Conservation (phyloP, 2,113 vertebrate genomes). For the Peromyscus californicus region DNA sequence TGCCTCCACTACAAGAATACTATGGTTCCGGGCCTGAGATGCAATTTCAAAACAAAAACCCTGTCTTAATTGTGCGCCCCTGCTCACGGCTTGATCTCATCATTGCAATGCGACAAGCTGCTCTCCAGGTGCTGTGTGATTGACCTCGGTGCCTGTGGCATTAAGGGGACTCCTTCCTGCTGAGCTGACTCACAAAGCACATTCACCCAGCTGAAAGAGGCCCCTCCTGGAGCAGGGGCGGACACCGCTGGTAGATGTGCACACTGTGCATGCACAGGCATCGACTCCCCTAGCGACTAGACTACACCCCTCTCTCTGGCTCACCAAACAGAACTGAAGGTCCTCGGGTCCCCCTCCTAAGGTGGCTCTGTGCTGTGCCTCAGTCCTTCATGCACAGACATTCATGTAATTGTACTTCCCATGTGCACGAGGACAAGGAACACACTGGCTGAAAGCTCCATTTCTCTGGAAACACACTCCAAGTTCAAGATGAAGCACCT, state of each 20-base stretch:
- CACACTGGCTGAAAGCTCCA: neutral
- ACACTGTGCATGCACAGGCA: rapidly evolving
- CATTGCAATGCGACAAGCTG: neutral
- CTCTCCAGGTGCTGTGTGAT: neutral
- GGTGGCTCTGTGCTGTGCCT: no score
- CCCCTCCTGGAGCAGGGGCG: neutral
- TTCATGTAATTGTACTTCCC: neutral
- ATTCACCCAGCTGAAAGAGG: neutral
- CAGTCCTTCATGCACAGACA: neutral
- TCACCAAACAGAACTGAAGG: neutral
- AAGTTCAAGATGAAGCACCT: neutral
- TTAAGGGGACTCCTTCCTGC: neutral
- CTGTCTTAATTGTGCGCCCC: conserved; percentile 58
- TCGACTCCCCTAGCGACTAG: neutral
- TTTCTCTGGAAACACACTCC: neutral
- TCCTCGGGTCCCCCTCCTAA: no score
- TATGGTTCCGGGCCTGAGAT: conserved; percentile 49
- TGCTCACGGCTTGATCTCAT: conserved; percentile 37
- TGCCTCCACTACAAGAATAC: conserved; percentile 1
- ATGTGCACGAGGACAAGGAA: rapidly evolving
- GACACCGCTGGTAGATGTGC: neutral
- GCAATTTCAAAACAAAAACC: conserved; percentile 75
- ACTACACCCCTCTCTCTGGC: neutral
- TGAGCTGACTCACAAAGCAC: neutral
- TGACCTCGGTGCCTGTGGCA: neutral